Evolutionary conservation across 2,113 vertebrate species (phyloP).

Genomic region (Apodemus sylvaticus): DNA sequence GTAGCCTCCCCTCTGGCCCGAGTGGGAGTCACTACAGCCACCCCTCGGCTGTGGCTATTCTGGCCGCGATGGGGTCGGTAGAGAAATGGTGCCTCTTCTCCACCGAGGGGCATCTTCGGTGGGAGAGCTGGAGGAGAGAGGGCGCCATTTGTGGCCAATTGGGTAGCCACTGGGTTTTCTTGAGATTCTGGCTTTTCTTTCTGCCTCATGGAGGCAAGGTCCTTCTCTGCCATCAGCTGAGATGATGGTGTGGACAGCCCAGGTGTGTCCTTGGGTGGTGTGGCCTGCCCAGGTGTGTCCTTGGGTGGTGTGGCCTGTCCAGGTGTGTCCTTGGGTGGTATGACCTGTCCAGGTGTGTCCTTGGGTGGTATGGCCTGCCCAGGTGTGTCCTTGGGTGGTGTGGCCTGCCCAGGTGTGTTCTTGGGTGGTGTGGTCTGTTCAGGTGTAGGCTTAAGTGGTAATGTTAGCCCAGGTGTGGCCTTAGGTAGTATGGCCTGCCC

Average conservation of each 20-base stretch:
- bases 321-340: not conserved
- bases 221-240: not conserved
- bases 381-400: not conserved
- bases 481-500: not conserved
- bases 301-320: slow-evolving; percentile 16
- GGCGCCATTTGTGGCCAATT: not conserved
- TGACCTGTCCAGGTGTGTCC: not conserved
- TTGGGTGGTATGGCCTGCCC: not conserved
- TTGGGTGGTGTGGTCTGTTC: not conserved
- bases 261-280: not conserved
- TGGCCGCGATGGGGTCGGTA: slow-evolving; percentile 80
- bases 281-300: not conserved
- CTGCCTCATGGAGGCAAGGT: not conserved
- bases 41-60: not conserved
- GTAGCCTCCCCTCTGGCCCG: not conserved
- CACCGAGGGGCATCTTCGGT: not conserved
- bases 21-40: not conserved
- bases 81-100: not conserved
- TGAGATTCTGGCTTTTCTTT: slow-evolving; percentile 15
- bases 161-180: not conserved
- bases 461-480: fast-evolving
- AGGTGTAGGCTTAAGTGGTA: not conserved
- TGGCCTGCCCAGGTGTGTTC: not conserved
- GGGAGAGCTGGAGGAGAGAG: not conserved
- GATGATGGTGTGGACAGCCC: not conserved